Conservation (phyloP, 2,797 vertebrate genomes). For the Cetoscarus ocellatus region DNA sequence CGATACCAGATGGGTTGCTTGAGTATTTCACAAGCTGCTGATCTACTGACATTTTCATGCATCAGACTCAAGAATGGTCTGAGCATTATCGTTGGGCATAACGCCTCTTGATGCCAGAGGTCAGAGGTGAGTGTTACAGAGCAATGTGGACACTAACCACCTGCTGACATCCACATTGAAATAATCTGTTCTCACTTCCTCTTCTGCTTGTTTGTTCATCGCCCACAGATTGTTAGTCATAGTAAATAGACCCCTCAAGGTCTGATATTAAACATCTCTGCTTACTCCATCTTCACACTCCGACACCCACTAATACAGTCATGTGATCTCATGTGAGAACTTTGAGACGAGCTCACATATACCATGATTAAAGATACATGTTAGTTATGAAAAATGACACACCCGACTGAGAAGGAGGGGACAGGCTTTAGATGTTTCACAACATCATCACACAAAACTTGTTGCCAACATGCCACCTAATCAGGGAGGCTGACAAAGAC, state of each 20-base stretch:
- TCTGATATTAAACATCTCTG: slow-evolving; percentile 9
- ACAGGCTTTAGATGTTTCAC: background rate
- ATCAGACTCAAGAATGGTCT: no score
- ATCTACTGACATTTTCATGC: no score
- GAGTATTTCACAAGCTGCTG: no score
- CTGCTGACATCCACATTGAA: background rate
- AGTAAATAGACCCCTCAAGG: slow-evolving; percentile 20
- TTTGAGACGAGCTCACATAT: background rate
- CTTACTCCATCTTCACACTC: slow-evolving; percentile 16
- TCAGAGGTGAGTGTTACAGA: background rate
- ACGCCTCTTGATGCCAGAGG: no score
- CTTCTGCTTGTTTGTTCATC: slow-evolving; percentile 6
- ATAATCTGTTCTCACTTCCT: slow-evolving; percentile 2
- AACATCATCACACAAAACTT: slow-evolving; percentile 11
- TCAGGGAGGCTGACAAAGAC: slow-evolving; percentile 65
- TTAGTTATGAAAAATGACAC: slow-evolving; percentile 21
- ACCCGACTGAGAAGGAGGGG: background rate
- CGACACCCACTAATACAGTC: slow-evolving; percentile 3
- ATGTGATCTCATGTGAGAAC: background rate
- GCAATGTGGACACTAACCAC: background rate
- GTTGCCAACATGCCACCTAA: slow-evolving; percentile 44
- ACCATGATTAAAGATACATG: slow-evolving; percentile 5
- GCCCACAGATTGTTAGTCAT: slow-evolving; percentile 38
- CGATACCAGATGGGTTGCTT: no score
- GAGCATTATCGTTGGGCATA: no score